Evolutionary conservation across 2,888 invertebrate species (phyloP).

Genomic region (Orthosia gothica): DNA sequence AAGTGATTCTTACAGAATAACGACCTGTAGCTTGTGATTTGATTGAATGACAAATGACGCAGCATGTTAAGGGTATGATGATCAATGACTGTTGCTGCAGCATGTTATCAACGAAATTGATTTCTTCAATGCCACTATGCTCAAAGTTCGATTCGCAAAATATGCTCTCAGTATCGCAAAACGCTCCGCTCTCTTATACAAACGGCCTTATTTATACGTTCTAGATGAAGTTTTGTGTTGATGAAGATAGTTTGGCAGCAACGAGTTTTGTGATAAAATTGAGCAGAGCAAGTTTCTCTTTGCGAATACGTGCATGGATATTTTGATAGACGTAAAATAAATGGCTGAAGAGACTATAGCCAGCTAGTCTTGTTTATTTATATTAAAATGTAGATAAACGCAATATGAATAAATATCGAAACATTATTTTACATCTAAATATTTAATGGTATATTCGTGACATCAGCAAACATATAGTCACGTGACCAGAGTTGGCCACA

Average conservation of each 20-base stretch:
- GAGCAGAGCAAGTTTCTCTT: conserved; percentile 27
- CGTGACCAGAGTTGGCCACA: too few relatives aligned
- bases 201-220: conserved; percentile 24
- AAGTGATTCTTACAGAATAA: background rate
- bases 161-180: background rate
- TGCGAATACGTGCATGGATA: conserved; percentile 3
- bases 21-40: too few relatives aligned
- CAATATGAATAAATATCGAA: too few relatives aligned
- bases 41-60: background rate
- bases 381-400: too few relatives aligned
- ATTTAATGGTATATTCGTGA: too few relatives aligned
- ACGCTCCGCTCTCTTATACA: conserved; percentile 3
- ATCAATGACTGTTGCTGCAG: background rate
- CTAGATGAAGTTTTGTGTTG: conserved; percentile 48
- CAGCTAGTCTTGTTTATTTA: background rate
- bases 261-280: conserved; percentile 42
- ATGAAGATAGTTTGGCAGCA: conserved; percentile 49
- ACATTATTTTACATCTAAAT: too few relatives aligned
- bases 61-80: background rate
- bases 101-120: background rate
- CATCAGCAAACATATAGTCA: too few relatives aligned
- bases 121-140: background rate
- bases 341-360: background rate
- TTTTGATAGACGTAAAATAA: conserved; percentile 1
- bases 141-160: background rate